phyloP scores from a whole-genome alignment of 2,888 invertebrate genomes.

The Trileptium ribeirensis region DNA sequence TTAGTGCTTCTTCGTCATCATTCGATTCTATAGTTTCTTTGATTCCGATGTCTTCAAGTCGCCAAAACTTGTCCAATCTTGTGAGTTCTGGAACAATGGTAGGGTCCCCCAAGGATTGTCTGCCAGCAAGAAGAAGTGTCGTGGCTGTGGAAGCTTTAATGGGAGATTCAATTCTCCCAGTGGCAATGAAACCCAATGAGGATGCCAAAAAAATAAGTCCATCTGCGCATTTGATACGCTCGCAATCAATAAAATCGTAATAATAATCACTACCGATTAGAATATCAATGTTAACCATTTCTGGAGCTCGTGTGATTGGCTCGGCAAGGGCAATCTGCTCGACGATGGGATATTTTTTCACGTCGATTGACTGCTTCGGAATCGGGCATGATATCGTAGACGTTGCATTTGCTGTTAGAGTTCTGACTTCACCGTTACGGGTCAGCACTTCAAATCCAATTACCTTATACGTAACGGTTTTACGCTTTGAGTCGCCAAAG shows the following conservation, averaged over 20 bases:
- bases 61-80: not conserved
- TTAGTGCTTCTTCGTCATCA: not conserved
- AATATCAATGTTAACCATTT: not conserved
- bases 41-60: not conserved
- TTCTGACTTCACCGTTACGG: not conserved
- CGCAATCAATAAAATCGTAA: not conserved
- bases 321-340: not conserved
- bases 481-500: not conserved
- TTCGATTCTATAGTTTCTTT: not conserved
- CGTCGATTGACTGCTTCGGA: not conserved
- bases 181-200: not conserved
- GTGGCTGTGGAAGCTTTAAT: not conserved
- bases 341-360: not conserved
- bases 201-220: not conserved
- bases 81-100: too few species aligned
- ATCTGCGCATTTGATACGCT: not conserved
- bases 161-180: not conserved
- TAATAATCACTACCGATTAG: not conserved
- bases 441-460: not conserved
- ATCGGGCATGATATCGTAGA: not conserved
- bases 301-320: not conserved
- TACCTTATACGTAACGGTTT: not conserved
- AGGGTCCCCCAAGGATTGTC: too few species aligned
- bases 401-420: not conserved
- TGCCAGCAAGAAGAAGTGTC: not conserved